These are phyloP conservation scores for Monodelphis domestica DNA, from an alignment of 2,797 vertebrate genomes.

Conservation along the genomic window DNA sequence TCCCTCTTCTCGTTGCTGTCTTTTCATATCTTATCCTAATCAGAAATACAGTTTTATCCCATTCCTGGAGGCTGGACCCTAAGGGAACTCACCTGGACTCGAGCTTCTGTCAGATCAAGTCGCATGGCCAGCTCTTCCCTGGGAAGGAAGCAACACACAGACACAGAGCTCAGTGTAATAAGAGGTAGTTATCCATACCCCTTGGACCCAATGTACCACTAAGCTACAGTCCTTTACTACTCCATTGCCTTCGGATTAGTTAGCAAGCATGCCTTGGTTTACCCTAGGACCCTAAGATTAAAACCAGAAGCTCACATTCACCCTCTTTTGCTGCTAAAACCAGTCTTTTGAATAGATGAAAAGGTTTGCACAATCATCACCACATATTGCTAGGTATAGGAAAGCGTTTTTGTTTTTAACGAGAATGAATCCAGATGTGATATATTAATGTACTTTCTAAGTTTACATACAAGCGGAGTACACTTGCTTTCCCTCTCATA, in stretches of 20 bases:
- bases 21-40: not conserved
- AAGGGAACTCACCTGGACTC: constrained; percentile 94
- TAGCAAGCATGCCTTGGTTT: not conserved
- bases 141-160: constrained; percentile 80
- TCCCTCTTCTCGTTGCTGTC: not conserved
- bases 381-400: not conserved
- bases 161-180: constrained; percentile 54
- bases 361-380: not conserved
- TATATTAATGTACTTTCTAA: constrained; percentile 14
- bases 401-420: not conserved
- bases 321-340: not conserved
- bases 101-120: constrained; percentile 96
- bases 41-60: not conserved
- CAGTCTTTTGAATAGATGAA: not conserved
- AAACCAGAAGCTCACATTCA: constrained; percentile 18
- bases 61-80: not conserved
- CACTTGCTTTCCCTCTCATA: not conserved
- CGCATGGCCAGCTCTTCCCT: constrained; percentile 99
- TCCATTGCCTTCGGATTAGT: not conserved
- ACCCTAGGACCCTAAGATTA: not conserved
- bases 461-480: constrained; percentile 13
- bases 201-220: not conserved
- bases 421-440: constrained; percentile 17
- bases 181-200: constrained; percentile 9
- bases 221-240: not conserved